These are phyloP conservation scores for Amniataba percoides DNA, from an alignment of 2,797 vertebrate species.

Conservation along the genomic window DNA sequence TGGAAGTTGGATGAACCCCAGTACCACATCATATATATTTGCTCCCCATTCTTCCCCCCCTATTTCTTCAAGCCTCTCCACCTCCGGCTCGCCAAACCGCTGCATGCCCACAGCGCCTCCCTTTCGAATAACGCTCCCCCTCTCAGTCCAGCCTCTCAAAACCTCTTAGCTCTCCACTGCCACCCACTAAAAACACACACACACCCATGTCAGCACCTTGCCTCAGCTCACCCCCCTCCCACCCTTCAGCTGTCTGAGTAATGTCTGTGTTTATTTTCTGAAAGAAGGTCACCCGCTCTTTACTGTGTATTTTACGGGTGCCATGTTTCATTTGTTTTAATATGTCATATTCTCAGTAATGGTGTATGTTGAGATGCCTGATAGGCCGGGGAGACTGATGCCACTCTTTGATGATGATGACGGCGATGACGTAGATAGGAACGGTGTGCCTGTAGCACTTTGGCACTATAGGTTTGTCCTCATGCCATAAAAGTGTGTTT, in stretches of 20 bases:
- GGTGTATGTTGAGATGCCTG: not conserved
- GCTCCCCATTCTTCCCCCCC: not conserved
- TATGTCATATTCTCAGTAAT: slow-evolving; percentile 46
- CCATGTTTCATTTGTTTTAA: slow-evolving; percentile 69
- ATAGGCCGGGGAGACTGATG: slow-evolving; percentile 14
- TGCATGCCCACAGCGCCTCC: slow-evolving; percentile 50
- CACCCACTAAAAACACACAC: slow-evolving; percentile 50
- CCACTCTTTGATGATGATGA: slow-evolving; percentile 25
- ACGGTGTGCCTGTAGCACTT: not conserved
- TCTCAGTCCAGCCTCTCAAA: slow-evolving; percentile 50
- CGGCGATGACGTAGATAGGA: slow-evolving; percentile 16
- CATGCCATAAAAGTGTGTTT: not conserved
- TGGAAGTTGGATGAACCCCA: slow-evolving; percentile 69
- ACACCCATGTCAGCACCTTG: slow-evolving; percentile 76
- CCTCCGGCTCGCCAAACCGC: slow-evolving; percentile 48
- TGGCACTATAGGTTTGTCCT: not conserved
- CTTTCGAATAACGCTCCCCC: slow-evolving; percentile 26
- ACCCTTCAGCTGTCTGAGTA: slow-evolving; percentile 56
- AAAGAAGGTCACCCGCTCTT: slow-evolving; percentile 59
- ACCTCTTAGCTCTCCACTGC: slow-evolving; percentile 28
- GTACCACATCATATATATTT: slow-evolving; percentile 76
- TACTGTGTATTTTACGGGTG: slow-evolving; percentile 67
- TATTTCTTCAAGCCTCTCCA: slow-evolving; percentile 29
- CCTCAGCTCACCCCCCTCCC: slow-evolving; percentile 6
- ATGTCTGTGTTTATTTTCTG: slow-evolving; percentile 76